Evolutionary conservation across 2,888 invertebrate genomes (phyloP), one percentile per base, ranked within the genome.

Genomic region (Hirtodrosophila confusa): DNA sequence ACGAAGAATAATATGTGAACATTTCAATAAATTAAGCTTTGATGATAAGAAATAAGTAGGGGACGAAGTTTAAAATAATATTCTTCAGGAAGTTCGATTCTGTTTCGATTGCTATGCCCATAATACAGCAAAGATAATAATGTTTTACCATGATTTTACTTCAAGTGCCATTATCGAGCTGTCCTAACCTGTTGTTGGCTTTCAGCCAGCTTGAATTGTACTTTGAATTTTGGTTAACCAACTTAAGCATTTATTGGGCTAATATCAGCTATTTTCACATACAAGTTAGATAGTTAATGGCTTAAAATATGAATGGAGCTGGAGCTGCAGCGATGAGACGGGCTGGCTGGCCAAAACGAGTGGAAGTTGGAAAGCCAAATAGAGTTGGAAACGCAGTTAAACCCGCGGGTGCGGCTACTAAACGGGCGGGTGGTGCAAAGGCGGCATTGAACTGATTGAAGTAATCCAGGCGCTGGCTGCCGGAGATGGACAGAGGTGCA

Each of bases 401-500:
- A 0, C 61, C 77, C 0, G 61, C 36, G 0, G 78, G 77, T 7
- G 69, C 51, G 41, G 79, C 60, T 27, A 87, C 29, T 3, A 85
- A 17, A 4, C 86, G 75, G 8, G 74, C 83, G 0, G 84, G 37
- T 0, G 69, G 37, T 0, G 69, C 65, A 49, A 72, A 72, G 17
- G 88, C 87, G 9, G 88, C 78, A 73, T 88, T 88, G 24, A 80
- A 80, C 48, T 80, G 88, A 48, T 89, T 88, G 7, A 78, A 78
- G 54, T 86, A 75, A 54, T 89, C 88, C 68, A 90, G 62, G 6
- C 89, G 86, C 9, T 90, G 89, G 39, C 88, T 89, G 41, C 87
- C 75, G 12, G 78, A 77, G 27, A 82, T 37, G 27, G 87, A 74
- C 62, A 86, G 11, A 0, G 88, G 89, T 9, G 54, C 58, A 17